phyloP scores from a whole-genome alignment of 2,888 invertebrate genomes.

The Drosophila monieri region DNA sequence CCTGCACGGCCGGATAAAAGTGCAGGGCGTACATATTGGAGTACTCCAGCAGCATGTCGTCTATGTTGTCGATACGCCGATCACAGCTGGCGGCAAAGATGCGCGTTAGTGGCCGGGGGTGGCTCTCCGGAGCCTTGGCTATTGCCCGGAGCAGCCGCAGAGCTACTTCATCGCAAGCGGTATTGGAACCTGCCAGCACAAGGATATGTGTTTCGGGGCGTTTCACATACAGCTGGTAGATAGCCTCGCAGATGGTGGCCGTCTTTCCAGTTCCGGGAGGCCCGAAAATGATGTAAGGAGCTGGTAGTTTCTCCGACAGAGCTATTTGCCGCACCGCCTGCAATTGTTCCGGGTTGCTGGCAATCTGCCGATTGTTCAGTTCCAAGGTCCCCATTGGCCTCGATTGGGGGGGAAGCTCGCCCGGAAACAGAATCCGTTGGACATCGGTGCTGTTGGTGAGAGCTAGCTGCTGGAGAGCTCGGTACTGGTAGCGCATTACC shows the following conservation, averaged over 20 bases:
- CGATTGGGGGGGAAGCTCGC: not conserved
- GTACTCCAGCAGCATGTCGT: slow-evolving; percentile 81
- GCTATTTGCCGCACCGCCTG: slow-evolving; percentile 89
- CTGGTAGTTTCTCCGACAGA: slow-evolving; percentile 82
- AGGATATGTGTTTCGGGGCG: slow-evolving; percentile 85
- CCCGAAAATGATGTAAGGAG: slow-evolving; percentile 93
- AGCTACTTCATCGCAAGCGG: slow-evolving; percentile 89
- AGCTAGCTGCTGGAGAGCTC: slow-evolving; percentile 68
- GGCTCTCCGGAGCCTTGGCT: slow-evolving; percentile 38
- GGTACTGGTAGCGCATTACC: slow-evolving; percentile 76
- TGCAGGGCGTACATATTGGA: slow-evolving; percentile 83
- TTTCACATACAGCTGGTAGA: slow-evolving; percentile 86
- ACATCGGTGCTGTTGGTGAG: slow-evolving; percentile 35
- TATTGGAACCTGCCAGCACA: slow-evolving; percentile 89
- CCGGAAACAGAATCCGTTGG: slow-evolving; percentile 64
- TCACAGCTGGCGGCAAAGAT: slow-evolving; percentile 84
- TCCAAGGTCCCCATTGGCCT: slow-evolving; percentile 22
- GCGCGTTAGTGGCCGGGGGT: slow-evolving; percentile 81
- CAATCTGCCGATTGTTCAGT: slow-evolving; percentile 80
- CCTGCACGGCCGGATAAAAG: slow-evolving; percentile 84
- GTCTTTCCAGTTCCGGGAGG: slow-evolving; percentile 88
- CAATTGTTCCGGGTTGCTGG: slow-evolving; percentile 86
- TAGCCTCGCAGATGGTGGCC: slow-evolving; percentile 88
- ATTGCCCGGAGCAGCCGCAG: slow-evolving; percentile 83
- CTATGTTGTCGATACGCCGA: slow-evolving; percentile 80